Conservation (phyloP, 2,797 vertebrate genomes). For the Tadarida brasiliensis region DNA sequence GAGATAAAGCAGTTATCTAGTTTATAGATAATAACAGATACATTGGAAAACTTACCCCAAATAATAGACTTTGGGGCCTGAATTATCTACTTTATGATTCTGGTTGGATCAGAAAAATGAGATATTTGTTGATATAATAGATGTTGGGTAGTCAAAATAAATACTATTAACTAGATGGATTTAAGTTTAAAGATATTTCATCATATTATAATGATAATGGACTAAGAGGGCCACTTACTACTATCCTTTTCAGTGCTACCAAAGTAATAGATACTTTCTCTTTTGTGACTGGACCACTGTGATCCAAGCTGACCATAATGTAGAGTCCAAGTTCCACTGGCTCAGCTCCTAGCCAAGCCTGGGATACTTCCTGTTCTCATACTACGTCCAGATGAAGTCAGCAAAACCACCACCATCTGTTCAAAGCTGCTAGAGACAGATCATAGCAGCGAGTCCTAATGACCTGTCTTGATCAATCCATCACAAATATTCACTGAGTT, state of each 20-base stretch:
- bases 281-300: neutral
- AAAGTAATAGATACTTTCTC: neutral
- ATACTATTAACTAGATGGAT: neutral
- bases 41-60: neutral
- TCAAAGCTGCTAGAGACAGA: slow-evolving; percentile 53
- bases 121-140: neutral
- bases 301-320: neutral
- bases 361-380: neutral
- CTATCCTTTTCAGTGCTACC: neutral
- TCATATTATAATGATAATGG: neutral
- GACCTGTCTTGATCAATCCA: slow-evolving; percentile 63
- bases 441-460: slow-evolving; percentile 56
- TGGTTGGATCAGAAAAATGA: neutral
- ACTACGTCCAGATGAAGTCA: neutral
- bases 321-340: neutral
- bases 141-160: neutral
- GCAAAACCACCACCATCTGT: slow-evolving; percentile 63
- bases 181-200: slow-evolving; percentile 9
- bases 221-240: neutral
- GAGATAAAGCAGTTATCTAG: slow-evolving; percentile 15
- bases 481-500: slow-evolving; percentile 51
- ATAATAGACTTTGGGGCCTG: neutral
- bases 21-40: slow-evolving; percentile 39
- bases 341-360: neutral
- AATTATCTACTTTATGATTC: slow-evolving; percentile 16